Conservation (phyloP, 2,797 vertebrate species). For the Rhynchotus rufescens region DNA sequence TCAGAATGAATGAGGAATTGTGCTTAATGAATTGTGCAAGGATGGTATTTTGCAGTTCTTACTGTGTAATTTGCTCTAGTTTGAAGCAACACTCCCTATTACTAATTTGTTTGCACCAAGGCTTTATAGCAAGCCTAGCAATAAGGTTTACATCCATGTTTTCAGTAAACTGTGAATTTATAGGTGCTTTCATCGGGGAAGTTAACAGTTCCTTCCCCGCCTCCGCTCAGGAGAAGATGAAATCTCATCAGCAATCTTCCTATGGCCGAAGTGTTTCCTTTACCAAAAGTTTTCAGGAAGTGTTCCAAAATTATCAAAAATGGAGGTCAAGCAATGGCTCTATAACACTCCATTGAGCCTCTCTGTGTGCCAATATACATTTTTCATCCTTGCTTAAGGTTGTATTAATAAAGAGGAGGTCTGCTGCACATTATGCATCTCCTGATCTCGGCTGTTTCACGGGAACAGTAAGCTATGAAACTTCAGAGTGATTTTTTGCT, state of each 20-base stretch:
- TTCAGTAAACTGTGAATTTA: not conserved
- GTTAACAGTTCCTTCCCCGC: not conserved
- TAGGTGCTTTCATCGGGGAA: not conserved
- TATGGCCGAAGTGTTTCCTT: not conserved
- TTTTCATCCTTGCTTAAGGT: slow-evolving; percentile 74
- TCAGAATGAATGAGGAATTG: not conserved
- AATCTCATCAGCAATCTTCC: not conserved
- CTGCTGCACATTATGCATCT: slow-evolving; percentile 73
- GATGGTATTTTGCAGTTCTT: not conserved
- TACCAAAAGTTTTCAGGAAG: slow-evolving; percentile 45
- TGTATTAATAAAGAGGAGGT: slow-evolving; percentile 75
- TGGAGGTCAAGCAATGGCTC: slow-evolving; percentile 48
- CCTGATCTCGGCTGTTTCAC: slow-evolving; percentile 64
- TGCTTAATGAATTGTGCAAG: not conserved
- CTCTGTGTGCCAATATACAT: slow-evolving; percentile 54
- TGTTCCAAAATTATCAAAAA: slow-evolving; percentile 59
- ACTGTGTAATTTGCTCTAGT: not conserved
- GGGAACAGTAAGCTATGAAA: slow-evolving; percentile 71
- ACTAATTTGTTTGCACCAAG: not conserved
- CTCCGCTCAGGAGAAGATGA: not conserved
- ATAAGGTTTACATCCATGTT: not conserved
- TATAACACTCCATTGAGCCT: slow-evolving; percentile 52
- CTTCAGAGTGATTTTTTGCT: slow-evolving; percentile 65
- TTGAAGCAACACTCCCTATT: not conserved
- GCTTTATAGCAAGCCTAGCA: not conserved